These are phyloP conservation scores for Tachina grossa DNA, from an alignment of 2,888 invertebrate genomes.

Conservation along the genomic window DNA sequence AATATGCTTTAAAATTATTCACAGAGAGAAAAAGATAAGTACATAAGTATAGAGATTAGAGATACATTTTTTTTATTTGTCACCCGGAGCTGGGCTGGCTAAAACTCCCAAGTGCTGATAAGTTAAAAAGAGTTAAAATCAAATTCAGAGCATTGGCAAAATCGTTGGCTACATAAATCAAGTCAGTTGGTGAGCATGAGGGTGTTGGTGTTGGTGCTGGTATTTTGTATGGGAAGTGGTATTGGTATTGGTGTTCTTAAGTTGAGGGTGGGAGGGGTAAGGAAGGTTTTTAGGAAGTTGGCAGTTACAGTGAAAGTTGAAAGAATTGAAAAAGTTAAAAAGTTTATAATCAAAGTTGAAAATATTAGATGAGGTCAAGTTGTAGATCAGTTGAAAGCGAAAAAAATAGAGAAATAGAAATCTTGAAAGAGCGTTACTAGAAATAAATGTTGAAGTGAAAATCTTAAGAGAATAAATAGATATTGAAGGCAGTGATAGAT, in stretches of 20 bases:
- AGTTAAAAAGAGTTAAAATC: slow-evolving; percentile 46
- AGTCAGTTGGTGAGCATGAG: slow-evolving; percentile 28
- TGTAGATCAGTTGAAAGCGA: neutral
- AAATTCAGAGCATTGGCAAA: slow-evolving; percentile 67
- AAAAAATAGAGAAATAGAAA: neutral
- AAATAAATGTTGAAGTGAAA: neutral
- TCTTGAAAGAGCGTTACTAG: neutral
- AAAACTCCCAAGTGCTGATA: neutral
- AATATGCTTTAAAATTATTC: slow-evolving; percentile 63
- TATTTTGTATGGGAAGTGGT: neutral
- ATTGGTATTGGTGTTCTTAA: slow-evolving; percentile 2
- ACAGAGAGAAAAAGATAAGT: slow-evolving; percentile 48
- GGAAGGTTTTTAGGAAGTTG: neutral
- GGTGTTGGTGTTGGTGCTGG: neutral
- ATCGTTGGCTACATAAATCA: slow-evolving; percentile 64
- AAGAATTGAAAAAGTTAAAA: slow-evolving; percentile 3
- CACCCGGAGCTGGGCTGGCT: slow-evolving; percentile 14
- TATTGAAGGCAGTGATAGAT: neutral
- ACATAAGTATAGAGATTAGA: slow-evolving; percentile 35
- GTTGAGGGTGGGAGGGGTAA: slow-evolving; percentile 6
- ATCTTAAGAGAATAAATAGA: neutral
- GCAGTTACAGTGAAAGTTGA: neutral
- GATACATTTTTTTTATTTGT: slow-evolving; percentile 57
- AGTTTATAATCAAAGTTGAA: neutral
- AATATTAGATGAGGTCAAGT: neutral